These are phyloP conservation scores for Trematomus loennbergii DNA, from an alignment of 2,113 vertebrate genomes.

Conservation along the genomic window DNA sequence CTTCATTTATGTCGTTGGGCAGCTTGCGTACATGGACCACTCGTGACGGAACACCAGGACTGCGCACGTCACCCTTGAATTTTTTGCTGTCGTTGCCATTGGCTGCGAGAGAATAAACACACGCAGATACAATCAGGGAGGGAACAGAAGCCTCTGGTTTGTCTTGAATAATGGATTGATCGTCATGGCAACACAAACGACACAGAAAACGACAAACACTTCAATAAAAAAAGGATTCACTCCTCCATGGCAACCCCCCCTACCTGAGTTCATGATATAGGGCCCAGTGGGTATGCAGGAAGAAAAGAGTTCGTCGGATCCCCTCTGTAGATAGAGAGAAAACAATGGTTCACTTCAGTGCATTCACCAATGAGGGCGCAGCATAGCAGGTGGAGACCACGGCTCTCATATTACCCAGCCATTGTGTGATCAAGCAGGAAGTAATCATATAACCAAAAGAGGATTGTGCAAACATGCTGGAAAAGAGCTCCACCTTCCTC, in stretches of 20 bases:
- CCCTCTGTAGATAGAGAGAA: conserved; percentile 87
- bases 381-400: conserved; percentile 72
- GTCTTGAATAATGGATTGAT: conserved; percentile 79
- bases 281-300: conserved; percentile 97
- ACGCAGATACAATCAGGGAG: conserved; percentile 77
- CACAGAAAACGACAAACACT: conserved; percentile 50
- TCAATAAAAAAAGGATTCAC: conserved; percentile 43
- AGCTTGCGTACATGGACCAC: conserved; percentile 97
- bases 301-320: conserved; percentile 99
- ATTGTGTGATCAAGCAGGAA: conserved; percentile 71
- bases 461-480: conserved; percentile 36
- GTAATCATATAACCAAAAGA: conserved; percentile 77
- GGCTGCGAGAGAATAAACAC: conserved; percentile 82
- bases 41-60: conserved; percentile 90
- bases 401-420: conserved; percentile 71
- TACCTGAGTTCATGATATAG: conserved; percentile 97
- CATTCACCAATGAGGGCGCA: conserved; percentile 51
- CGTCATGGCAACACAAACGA: conserved; percentile 67
- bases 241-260: conserved; percentile 50
- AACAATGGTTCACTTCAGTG: conserved; percentile 69
- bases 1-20: conserved; percentile 94
- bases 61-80: conserved; percentile 95
- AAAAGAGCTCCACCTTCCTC: conserved; percentile 47
- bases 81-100: conserved; percentile 99
- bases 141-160: conserved; percentile 65